These are phyloP conservation scores for Sinhomidia bicolor DNA, from an alignment of 2,888 invertebrate species.

Conservation along the genomic window DNA sequence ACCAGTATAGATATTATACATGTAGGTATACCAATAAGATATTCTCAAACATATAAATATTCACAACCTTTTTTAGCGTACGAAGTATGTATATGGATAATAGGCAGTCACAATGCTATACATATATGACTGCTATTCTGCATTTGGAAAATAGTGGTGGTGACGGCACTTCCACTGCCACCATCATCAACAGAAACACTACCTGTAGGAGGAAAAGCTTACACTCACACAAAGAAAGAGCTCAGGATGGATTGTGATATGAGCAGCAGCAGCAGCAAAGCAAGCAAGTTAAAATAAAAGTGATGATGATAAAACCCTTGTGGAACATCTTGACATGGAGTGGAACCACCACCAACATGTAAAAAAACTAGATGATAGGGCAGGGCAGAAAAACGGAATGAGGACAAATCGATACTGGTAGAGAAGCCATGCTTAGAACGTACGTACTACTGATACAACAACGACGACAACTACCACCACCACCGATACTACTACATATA, in stretches of 20 bases:
- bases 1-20: too few species aligned
- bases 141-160: not conserved
- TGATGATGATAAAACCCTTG: constrained; percentile 61
- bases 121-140: not conserved
- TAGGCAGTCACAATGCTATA: too few species aligned
- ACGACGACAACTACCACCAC: not conserved
- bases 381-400: constrained; percentile 73
- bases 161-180: not conserved
- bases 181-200: not conserved
- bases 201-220: constrained; percentile 44
- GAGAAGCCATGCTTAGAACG: constrained; percentile 50
- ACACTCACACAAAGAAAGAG: constrained; percentile 5
- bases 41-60: too few species aligned
- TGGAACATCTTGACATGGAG: constrained; percentile 64
- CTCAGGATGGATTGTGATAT: not conserved
- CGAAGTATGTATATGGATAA: too few species aligned
- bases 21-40: too few species aligned
- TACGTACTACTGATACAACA: not conserved
- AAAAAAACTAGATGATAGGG: constrained; percentile 55
- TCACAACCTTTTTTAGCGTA: too few species aligned
- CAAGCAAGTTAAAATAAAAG: constrained; percentile 3
- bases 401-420: constrained; percentile 75
- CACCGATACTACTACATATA: too few species aligned
- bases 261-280: too few species aligned
- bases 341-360: constrained; percentile 59